Evolutionary conservation across 2,797 vertebrate species (phyloP), one percentile per base, ranked within the genome.

Genomic region (Propithecus deckenii): DNA sequence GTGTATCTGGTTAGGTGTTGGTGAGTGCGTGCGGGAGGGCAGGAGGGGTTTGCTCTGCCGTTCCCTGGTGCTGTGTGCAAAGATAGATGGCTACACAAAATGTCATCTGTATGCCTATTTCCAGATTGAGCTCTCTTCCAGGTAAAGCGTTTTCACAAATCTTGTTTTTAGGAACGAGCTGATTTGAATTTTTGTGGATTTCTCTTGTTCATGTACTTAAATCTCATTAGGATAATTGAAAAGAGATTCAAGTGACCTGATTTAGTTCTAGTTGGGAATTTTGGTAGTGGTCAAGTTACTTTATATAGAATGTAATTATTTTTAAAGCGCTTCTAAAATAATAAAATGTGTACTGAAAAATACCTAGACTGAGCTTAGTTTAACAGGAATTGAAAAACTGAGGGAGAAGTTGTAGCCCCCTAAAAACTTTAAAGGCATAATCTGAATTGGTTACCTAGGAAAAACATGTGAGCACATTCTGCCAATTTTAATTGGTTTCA

Each of bases 191-290:
- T 89, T 83, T 90, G n/a, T 69, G 52, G 41, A 63, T 74, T 92
- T 94, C 63, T 86, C 35, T 93, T 96, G 30, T 80, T 52, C 12
- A 23, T 74, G 72, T 74, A 30, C n/a, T 93, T 95, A 84, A 80
- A 93, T 91, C 95, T 86, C n/a, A 50, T 91, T 93, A 91, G 61
- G 28, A 52, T 94, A 89, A 76, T 88, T 96, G 69, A 46, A 71
- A 92, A 96, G 79, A 41, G 41, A 81, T 61, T 84, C 55, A 12
- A 72, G 28, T 41, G 32, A 78, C 18, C 18, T 23, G 52, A 7
- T 91, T 86, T 74, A 80, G 46, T 81, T 91, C 23, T 35, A 57
- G 71, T 61, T 85, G 91, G 67, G 30, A 81, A 87, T 95, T 96
- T 95, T 84, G 38, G 79, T 94, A 91, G 52, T 50, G 59, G 30